phyloP scores from a whole-genome alignment of 2,888 invertebrate species.

The Alsophila aescularia region DNA sequence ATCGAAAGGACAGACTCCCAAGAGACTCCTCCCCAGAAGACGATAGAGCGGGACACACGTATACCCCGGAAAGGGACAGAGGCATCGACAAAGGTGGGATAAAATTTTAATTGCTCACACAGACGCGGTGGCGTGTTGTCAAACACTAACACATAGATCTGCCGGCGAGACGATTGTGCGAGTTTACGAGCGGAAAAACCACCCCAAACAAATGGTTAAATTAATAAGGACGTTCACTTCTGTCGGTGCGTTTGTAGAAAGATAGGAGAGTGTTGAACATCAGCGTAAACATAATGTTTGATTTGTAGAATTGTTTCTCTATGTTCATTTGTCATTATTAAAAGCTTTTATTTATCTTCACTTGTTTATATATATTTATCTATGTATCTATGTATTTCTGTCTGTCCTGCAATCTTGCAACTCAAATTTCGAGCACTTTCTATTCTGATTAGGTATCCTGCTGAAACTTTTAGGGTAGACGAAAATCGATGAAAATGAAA shows the following conservation, averaged over 20 bases:
- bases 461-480: too few relatives aligned
- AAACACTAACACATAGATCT: slow-evolving; percentile 60
- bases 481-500: too few relatives aligned
- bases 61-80: slow-evolving; percentile 59
- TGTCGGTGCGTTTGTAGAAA: slow-evolving; percentile 58
- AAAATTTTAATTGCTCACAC: slow-evolving; percentile 84
- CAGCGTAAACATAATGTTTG: slow-evolving; percentile 14
- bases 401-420: too few relatives aligned
- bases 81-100: slow-evolving; percentile 79
- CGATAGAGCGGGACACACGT: slow-evolving; percentile 66
- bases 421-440: too few relatives aligned
- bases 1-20: slow-evolving; percentile 88
- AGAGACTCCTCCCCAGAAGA: slow-evolving; percentile 84
- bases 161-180: slow-evolving; percentile 66
- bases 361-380: too few relatives aligned
- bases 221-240: slow-evolving; percentile 76
- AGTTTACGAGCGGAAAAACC: slow-evolving; percentile 74
- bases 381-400: too few relatives aligned
- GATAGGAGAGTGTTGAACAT: slow-evolving; percentile 51
- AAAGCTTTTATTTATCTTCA: too few relatives aligned
- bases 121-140: slow-evolving; percentile 57
- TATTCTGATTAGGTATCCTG: too few relatives aligned
- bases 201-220: slow-evolving; percentile 79
- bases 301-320: background rate
- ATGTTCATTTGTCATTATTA: background rate